Evolutionary conservation across 1,140 invertebrate genomes (phyloP).

Genomic region (Daktulosphaira vitifoliae): DNA sequence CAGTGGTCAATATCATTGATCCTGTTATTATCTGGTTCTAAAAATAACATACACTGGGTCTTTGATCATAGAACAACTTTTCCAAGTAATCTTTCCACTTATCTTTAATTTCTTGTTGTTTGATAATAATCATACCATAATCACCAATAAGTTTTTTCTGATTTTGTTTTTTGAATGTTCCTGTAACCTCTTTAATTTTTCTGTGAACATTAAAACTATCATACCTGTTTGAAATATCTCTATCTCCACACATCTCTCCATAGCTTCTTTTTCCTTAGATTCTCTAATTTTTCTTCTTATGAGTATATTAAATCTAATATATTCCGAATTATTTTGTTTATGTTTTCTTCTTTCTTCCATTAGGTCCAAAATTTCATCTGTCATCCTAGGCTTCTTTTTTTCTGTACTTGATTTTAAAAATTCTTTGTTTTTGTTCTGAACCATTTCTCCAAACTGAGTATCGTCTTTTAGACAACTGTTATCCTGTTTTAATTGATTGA

Average conservation of each 20-base stretch:
- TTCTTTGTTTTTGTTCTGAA: background rate
- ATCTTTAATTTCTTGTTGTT: constrained; percentile 7
- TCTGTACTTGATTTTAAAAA: constrained; percentile 2
- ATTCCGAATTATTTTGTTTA: constrained; percentile 28
- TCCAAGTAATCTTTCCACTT: constrained; percentile 1
- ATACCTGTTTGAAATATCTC: constrained; percentile 29
- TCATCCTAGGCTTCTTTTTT: constrained; percentile 35
- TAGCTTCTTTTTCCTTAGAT: constrained; percentile 27
- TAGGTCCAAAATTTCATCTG: constrained; percentile 37
- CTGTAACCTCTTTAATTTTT: constrained; percentile 35
- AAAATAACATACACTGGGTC: background rate
- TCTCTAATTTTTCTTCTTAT: constrained; percentile 19
- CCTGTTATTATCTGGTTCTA: background rate
- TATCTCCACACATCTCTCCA: constrained; percentile 31
- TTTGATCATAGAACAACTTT: background rate
- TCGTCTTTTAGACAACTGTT: background rate
- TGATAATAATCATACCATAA: background rate
- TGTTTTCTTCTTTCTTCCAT: constrained; percentile 38
- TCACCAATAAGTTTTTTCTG: background rate
- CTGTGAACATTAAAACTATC: constrained; percentile 36
- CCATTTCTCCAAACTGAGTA: constrained; percentile 17
- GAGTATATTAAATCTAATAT: constrained; percentile 31
- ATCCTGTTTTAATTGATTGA: constrained; percentile 28
- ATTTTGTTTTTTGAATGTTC: constrained; percentile 15
- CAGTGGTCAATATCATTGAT: background rate